Evolutionary conservation across 2,797 vertebrate species (phyloP).

Genomic region (Choloepus didactylus): DNA sequence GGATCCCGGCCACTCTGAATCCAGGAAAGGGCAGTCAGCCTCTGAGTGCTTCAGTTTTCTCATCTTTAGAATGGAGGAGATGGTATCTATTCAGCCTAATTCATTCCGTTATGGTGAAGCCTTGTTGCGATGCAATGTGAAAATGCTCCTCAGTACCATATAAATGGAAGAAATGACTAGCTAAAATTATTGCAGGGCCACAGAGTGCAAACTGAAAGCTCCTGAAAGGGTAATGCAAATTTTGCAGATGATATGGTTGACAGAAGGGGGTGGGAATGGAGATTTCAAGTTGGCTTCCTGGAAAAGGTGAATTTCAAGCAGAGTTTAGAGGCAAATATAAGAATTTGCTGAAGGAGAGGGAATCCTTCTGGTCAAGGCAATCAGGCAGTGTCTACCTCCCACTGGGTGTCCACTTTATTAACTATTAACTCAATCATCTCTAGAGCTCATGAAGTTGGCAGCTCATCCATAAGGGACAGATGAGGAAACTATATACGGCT

Average conservation of each 20-base stretch:
- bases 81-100: not conserved
- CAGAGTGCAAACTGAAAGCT: not conserved
- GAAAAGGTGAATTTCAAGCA: not conserved
- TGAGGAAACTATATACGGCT: not conserved
- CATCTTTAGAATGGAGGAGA: not conserved
- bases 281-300: not conserved
- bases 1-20: not conserved
- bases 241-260: not conserved
- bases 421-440: not conserved
- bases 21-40: no score
- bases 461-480: not conserved
- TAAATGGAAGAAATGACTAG: not conserved
- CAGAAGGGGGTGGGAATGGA: not conserved
- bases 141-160: not conserved
- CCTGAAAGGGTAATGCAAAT: not conserved
- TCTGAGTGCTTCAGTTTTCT: not conserved
- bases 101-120: not conserved
- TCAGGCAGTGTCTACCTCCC: not conserved
- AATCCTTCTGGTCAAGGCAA: not conserved
- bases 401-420: not conserved
- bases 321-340: not conserved
- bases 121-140: not conserved
- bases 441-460: not conserved
- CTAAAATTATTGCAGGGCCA: not conserved
- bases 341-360: not conserved